Percentiles rank a stretch among this genome's conserved stretches.
Conservation (phyloP, 2,113 vertebrate species). For the Bolborhynchus lineola region DNA sequence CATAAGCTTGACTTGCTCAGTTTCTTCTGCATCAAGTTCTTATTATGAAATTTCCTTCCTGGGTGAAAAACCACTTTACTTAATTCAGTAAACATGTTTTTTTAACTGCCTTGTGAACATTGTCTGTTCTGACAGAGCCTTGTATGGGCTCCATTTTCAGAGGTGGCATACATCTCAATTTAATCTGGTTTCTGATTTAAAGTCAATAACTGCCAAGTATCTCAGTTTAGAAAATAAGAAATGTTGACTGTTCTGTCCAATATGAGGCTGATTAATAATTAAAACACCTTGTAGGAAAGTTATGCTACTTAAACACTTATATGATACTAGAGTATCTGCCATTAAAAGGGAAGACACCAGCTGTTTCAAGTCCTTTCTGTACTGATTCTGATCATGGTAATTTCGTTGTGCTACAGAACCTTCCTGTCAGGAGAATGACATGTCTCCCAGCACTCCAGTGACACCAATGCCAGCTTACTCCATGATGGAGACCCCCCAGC, state of each 20-base stretch:
- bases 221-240: not conserved
- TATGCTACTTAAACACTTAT: not conserved
- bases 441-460: conserved; percentile 73
- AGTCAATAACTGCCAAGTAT: not conserved
- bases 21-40: not conserved
- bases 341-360: not conserved
- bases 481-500: conserved; percentile 90
- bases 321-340: not conserved
- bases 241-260: not conserved
- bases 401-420: conserved; percentile 63
- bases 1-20: not conserved
- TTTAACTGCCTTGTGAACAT: not conserved
- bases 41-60: not conserved
- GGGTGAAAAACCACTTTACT: not conserved
- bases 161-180: not conserved
- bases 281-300: not conserved
- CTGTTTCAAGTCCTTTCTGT: not conserved
- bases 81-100: not conserved
- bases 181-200: not conserved
- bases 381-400: not conserved
- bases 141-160: not conserved
- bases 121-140: not conserved
- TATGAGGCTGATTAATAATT: not conserved
- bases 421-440: conserved; percentile 45
- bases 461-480: conserved; percentile 92